phyloP scores from a whole-genome alignment of 1,140 invertebrate genomes.

The Hyles vespertilio region DNA sequence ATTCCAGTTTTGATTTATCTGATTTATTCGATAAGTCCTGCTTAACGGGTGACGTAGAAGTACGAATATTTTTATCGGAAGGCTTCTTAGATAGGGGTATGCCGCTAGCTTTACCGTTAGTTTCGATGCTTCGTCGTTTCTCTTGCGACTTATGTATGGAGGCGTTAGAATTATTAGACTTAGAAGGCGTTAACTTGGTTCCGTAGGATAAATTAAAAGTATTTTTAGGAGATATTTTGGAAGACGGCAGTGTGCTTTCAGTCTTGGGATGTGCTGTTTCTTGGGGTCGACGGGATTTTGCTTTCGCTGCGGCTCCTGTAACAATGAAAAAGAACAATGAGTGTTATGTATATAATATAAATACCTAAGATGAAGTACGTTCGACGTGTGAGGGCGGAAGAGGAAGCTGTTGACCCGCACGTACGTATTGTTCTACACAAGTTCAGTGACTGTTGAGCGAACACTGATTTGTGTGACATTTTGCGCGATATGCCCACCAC shows the following conservation, averaged over 20 bases:
- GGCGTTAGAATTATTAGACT: slow-evolving; percentile 33
- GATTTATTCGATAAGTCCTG: slow-evolving; percentile 45
- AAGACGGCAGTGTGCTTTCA: slow-evolving; percentile 65
- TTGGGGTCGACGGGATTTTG: slow-evolving; percentile 53
- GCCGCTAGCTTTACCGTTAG: slow-evolving; percentile 52
- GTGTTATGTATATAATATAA: not conserved
- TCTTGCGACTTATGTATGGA: slow-evolving; percentile 43
- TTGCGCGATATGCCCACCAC: slow-evolving; percentile 36
- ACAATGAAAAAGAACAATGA: slow-evolving; percentile 40
- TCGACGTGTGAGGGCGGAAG: slow-evolving; percentile 33
- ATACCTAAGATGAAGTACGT: not conserved
- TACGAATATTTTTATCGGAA: slow-evolving; percentile 41
- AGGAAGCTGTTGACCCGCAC: slow-evolving; percentile 47
- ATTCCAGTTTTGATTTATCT: slow-evolving; percentile 54
- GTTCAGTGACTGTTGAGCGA: slow-evolving; percentile 57
- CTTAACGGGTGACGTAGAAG: slow-evolving; percentile 55
- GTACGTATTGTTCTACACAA: slow-evolving; percentile 51
- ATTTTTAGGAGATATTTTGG: slow-evolving; percentile 63
- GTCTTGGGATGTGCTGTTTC: slow-evolving; percentile 57
- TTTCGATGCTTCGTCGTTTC: slow-evolving; percentile 53
- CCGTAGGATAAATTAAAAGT: slow-evolving; percentile 55
- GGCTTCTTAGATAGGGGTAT: slow-evolving; percentile 65
- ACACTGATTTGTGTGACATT: slow-evolving; percentile 42
- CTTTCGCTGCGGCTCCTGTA: slow-evolving; percentile 58
- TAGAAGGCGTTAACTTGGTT: slow-evolving; percentile 44